Evolutionary conservation across 2,888 invertebrate genomes (phyloP).

Genomic region (Epinotia ramella): DNA sequence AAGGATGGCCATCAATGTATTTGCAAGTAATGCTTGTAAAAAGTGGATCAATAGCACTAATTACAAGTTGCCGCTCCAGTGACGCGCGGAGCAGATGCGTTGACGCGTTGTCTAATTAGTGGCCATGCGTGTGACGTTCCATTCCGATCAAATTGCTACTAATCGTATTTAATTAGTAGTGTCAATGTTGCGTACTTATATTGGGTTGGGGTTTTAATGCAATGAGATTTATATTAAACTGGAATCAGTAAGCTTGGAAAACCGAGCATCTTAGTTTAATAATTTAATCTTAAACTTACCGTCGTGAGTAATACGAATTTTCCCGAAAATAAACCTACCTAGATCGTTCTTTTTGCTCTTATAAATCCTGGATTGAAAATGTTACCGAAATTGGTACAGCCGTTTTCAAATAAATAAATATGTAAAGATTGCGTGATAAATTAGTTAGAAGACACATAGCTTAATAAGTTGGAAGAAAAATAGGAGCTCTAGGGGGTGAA

Average conservation of each 20-base stretch:
- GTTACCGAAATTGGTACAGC: too few relatives aligned
- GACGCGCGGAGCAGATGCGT: conserved; percentile 57
- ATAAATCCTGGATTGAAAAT: too few relatives aligned
- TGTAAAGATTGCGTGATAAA: too few relatives aligned
- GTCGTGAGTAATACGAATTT: too few relatives aligned
- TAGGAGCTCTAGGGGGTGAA: too few relatives aligned
- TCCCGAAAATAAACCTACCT: too few relatives aligned
- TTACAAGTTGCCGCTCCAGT: conserved; percentile 58
- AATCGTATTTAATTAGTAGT: conserved; percentile 63
- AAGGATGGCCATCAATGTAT: neutral
- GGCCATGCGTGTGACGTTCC: conserved; percentile 60
- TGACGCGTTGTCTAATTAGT: conserved; percentile 63
- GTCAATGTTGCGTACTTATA: conserved; percentile 39
- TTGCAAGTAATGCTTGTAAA: neutral
- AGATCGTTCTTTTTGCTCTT: too few relatives aligned
- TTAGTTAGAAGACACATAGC: too few relatives aligned
- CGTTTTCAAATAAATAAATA: too few relatives aligned
- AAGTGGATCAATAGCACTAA: conserved; percentile 49
- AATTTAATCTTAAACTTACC: neutral
- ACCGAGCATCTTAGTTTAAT: neutral
- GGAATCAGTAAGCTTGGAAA: neutral
- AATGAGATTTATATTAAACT: conserved; percentile 8
- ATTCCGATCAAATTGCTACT: conserved; percentile 64
- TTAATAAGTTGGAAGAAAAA: too few relatives aligned
- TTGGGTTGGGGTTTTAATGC: conserved; percentile 25